Base-by-base conservation (phyloP, 2,888 invertebrate species). In the Caenorhabditis auriculariae region DNA sequence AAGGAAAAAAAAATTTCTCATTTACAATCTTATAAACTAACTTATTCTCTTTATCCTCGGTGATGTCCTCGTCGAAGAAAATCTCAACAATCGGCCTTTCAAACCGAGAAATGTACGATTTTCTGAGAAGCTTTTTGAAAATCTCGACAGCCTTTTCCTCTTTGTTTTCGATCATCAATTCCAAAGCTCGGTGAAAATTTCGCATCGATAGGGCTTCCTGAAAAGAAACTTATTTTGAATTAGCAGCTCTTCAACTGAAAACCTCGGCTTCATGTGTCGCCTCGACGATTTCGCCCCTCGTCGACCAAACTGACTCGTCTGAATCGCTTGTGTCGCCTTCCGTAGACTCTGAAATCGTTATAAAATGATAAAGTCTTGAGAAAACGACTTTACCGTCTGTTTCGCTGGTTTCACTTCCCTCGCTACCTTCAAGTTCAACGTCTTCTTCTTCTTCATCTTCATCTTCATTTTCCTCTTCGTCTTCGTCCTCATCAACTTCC, bases 161-260 rank as follows among this genome's bases (percentile, higher is more conserved):
- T 7, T 61, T 42, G 4, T 57, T 59, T n/a, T 62, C 61, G 0
- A 66, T 59, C 9, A 72, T 53, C 4, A 27, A 47, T 4, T 60
- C 42, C 2, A 72, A 52, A 1, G 64, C 63, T 21, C 38, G 50
- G 37, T 64, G 58, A 28, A 62, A 72, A 5, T 57, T 58, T 49
- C 45, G 49, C 19, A 69, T 29, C 12, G 63, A 59, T 24, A 57
- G 42, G 1, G 62, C 71, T 57, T 72, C 70, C 69, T 69, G 42
- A 37, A 58, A 48, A 26, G 27, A 15, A 41, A 15, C 15, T 7
- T 3, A 9, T 44, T 27, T 35, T 1, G n/a, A 24, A 41, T 7
- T 15, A 26, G 24, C 21, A 46, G 48, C 2, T n/a, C n/a, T 32
- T 15, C 28, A 29, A 38, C n/a, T 21, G 47, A n/a, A 38, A 39